Conservation (phyloP, 35 echinoderm and acorn worm genomes). For the Apostichopus californicus region DNA sequence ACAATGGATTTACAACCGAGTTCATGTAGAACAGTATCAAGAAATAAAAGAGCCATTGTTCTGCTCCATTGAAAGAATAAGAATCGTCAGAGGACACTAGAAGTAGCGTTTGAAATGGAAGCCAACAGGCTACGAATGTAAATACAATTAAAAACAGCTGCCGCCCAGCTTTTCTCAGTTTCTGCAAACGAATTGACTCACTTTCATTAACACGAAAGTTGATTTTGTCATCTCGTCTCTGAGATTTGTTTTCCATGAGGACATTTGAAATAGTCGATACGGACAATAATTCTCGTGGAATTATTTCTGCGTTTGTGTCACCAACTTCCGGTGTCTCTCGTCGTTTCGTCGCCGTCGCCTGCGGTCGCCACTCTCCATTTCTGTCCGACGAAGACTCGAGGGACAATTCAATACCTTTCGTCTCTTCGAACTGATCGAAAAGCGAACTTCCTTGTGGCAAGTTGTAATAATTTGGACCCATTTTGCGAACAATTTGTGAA, state of each 20-base stretch:
- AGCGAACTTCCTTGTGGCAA: too few species aligned
- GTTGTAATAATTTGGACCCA: too few species aligned
- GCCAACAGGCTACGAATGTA: neutral
- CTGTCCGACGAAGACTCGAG: neutral
- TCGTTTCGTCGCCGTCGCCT: too few species aligned
- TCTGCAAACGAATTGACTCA: neutral
- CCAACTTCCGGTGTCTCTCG: neutral
- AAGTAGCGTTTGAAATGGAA: neutral
- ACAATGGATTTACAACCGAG: conserved; percentile 3
- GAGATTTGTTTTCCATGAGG: neutral
- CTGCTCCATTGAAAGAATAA: neutral
- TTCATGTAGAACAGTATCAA: neutral
- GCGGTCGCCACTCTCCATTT: too few species aligned
- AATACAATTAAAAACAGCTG: conserved; percentile 28
- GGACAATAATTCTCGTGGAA: too few species aligned
- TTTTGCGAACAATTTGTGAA: neutral
- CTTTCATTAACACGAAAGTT: neutral
- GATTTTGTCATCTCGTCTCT: too few species aligned
- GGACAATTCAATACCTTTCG: neutral
- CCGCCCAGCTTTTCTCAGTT: conserved; percentile 6
- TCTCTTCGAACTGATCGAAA: too few species aligned
- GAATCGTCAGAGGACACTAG: neutral
- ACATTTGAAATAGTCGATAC: too few species aligned
- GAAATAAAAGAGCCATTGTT: neutral
- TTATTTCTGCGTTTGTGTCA: neutral